A percentile compares a stretch with the other conserved stretches of the same genome.
Conservation (phyloP, 2,888 invertebrate species). For the Spatulosminthurus flaviceps region DNA sequence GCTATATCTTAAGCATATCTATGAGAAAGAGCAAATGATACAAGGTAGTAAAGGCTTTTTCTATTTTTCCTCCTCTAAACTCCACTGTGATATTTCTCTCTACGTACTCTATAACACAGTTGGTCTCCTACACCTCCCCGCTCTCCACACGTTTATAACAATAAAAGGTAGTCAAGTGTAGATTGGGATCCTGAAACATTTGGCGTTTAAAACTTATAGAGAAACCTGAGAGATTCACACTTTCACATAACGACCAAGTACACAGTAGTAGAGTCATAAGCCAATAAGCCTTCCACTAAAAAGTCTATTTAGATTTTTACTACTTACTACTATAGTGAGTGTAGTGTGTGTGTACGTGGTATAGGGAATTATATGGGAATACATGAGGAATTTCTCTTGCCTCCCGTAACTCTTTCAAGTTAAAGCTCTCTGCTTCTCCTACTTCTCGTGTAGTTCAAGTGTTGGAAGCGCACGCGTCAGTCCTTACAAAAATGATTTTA, state of each 20-base stretch:
- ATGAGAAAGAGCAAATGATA: neutral
- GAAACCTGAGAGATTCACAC: neutral
- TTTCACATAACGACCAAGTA: neutral
- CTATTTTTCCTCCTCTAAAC: neutral
- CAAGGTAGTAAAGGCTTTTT: neutral
- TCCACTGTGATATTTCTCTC: neutral
- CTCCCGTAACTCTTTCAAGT: conserved; percentile 38
- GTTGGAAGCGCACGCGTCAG: conserved; percentile 44
- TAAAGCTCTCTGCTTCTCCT: conserved; percentile 16
- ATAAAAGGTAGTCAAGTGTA: too few relatives aligned
- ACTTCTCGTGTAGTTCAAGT: neutral
- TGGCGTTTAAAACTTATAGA: conserved; percentile 11
- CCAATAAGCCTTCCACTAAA: too few relatives aligned
- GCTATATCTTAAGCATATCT: neutral
- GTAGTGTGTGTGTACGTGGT: too few relatives aligned
- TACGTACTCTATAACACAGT: neutral
- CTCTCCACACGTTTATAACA: too few relatives aligned
- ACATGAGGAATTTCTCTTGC: neutral
- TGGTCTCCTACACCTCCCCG: too few relatives aligned
- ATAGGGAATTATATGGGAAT: neutral
- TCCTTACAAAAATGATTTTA: conserved; percentile 26
- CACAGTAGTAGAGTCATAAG: too few relatives aligned
- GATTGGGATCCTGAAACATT: conserved; percentile 15
- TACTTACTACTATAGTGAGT: too few relatives aligned
- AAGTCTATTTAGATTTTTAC: too few relatives aligned